These are phyloP conservation scores for Shargacucullia verbasci DNA, from an alignment of 2,888 invertebrate species.

Conservation along the genomic window DNA sequence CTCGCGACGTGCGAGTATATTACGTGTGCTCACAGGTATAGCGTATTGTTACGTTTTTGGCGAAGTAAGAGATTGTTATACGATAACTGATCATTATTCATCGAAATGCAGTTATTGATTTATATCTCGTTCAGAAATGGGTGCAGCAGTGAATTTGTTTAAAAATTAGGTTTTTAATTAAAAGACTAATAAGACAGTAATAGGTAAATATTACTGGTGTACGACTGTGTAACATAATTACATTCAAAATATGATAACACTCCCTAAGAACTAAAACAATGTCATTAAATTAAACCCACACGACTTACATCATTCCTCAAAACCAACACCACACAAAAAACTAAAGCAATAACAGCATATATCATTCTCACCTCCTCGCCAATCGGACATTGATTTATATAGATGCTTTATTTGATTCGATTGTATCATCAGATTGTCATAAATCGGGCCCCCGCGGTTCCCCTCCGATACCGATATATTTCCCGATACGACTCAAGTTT, in stretches of 20 bases:
- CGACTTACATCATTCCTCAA: conserved; percentile 13
- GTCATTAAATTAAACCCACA: conserved; percentile 21
- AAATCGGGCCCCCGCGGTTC: conserved; percentile 74
- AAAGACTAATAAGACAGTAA: no score
- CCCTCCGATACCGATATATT: conserved; percentile 68
- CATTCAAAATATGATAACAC: neutral
- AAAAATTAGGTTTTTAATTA: no score
- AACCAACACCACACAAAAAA: conserved; percentile 31
- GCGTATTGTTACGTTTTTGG: conserved; percentile 40
- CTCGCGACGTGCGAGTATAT: conserved; percentile 40
- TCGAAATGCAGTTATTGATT: conserved; percentile 9
- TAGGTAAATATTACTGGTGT: no score
- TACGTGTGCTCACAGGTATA: conserved; percentile 26
- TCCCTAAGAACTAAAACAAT: neutral
- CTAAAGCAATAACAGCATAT: conserved; percentile 59
- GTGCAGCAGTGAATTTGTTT: no score
- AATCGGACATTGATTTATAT: conserved; percentile 87
- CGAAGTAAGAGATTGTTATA: conserved; percentile 11
- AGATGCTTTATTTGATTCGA: conserved; percentile 87
- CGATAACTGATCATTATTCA: conserved; percentile 13
- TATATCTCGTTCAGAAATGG: conserved; percentile 11
- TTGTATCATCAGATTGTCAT: conserved; percentile 88
- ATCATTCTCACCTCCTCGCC: conserved; percentile 74
- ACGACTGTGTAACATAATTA: neutral
- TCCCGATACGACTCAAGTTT: conserved; percentile 72